Evolutionary conservation across 2,888 invertebrate genomes (phyloP), one percentile per base, ranked within the genome.

Genomic region (Gandaritis pyraliata): DNA sequence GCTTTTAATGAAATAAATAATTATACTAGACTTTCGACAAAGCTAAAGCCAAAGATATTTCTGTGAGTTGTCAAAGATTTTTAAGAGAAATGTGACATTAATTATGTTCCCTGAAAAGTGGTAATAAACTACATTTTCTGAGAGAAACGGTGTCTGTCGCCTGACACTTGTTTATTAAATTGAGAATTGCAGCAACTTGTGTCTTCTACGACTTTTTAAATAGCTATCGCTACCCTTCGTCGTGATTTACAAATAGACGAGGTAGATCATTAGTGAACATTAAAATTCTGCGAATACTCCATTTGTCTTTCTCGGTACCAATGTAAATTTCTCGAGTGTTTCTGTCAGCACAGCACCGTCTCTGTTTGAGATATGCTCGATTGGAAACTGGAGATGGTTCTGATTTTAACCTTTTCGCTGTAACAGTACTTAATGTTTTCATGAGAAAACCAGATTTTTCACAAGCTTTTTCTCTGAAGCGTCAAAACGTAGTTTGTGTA

Each of bases 231-330:
- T 1, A 7, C 13, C 15, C 16, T 15, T 15, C 11, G 15, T 43
- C 43, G n/a, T 41, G 15, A 10, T 30, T 30, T 33, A 45, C 36
- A 53, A 47, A 55, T 47, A 52, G 30, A 41, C 41, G n/a, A 48
- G 33, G 7, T 16, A 48, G 15, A 58, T 51, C 58, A 46, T 58
- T 56, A 49, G 41, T 23, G 33, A n/a, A 33, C 33, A 29, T 46
- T 54, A 18, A 54, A 46, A 51, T 87, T 86, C 85, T 68, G 70
- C 73, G 83, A 84, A 87, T 59, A 63, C 65, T 62, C 64, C 70
- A 78, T 84, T 81, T 81, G 78, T 81, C 78, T 82, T 84, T 84
- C 83, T 70, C 56, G 52, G 83, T 81, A 85, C 79, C 74, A 68
- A 68, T 72, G 71, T 72, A 69, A 68, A 76, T 70, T 78, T 65